Conservation (phyloP, 2,888 invertebrate species). For the Autographa pulchrina region DNA sequence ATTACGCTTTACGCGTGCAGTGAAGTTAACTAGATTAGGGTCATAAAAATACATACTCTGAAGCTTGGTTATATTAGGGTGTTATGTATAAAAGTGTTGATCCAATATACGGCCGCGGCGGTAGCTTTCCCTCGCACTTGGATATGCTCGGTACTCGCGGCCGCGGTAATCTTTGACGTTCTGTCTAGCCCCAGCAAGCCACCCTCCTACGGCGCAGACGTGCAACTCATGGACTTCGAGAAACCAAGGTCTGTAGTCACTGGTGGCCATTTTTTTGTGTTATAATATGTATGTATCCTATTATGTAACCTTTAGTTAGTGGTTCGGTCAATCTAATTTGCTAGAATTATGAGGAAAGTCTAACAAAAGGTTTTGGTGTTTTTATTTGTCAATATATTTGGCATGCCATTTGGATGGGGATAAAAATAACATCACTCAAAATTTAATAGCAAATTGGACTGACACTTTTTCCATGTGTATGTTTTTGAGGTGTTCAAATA, state of each 20-base stretch:
- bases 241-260: slow-evolving; percentile 61
- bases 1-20: no score
- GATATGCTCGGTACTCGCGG: slow-evolving; percentile 22
- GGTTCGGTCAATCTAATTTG: neutral
- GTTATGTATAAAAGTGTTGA: neutral
- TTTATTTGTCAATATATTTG: no score
- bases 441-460: no score
- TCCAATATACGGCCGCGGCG: slow-evolving; percentile 2
- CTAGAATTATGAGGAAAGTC: neutral
- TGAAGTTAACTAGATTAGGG: no score
- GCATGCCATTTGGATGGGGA: no score
- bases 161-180: slow-evolving; percentile 54
- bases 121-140: slow-evolving; percentile 9
- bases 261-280: slow-evolving; percentile 59
- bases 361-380: no score
- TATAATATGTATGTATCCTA: neutral
- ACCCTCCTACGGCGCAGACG: slow-evolving; percentile 52
- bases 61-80: no score
- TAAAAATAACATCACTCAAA: no score
- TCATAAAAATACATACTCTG: no score
- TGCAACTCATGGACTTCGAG: slow-evolving; percentile 60
- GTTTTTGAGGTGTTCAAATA: no score
- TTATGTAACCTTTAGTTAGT: neutral
- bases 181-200: slow-evolving; percentile 54
- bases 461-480: no score